Conservation (phyloP, 2,888 invertebrate genomes). For the Lasioglossum oenotherae region DNA sequence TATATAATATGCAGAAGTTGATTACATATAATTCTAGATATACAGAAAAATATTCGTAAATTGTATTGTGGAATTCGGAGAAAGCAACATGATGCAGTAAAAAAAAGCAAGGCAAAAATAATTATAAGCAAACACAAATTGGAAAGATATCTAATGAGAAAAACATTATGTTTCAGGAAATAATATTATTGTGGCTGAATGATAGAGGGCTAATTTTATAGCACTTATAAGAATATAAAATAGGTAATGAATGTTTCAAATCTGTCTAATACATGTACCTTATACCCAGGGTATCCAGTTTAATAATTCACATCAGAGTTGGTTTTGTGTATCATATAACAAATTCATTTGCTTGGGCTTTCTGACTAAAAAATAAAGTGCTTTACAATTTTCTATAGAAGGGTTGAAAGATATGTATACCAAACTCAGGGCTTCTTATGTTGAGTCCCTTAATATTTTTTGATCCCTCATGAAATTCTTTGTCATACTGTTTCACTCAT, state of each 20-base stretch:
- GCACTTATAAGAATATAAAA: slow-evolving; percentile 77
- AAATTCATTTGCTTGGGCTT: slow-evolving; percentile 69
- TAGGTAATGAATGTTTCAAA: slow-evolving; percentile 79
- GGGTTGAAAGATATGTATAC: slow-evolving; percentile 41
- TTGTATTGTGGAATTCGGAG: slow-evolving; percentile 66
- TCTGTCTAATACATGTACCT: slow-evolving; percentile 66
- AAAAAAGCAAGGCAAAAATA: slow-evolving; percentile 35
- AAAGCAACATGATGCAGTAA: slow-evolving; percentile 51
- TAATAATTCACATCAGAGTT: slow-evolving; percentile 62
- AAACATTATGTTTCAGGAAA: slow-evolving; percentile 83
- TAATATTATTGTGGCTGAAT: slow-evolving; percentile 81
- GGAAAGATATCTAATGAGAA: slow-evolving; percentile 66
- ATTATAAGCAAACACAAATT: slow-evolving; percentile 59
- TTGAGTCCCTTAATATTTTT: slow-evolving; percentile 28
- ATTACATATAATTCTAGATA: slow-evolving; percentile 17
- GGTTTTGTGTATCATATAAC: slow-evolving; percentile 66
- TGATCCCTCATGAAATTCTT: slow-evolving; percentile 36
- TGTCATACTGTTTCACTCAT: slow-evolving; percentile 33
- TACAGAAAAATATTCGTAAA: background rate
- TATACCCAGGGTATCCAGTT: slow-evolving; percentile 70
- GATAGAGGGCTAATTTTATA: slow-evolving; percentile 80
- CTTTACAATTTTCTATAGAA: slow-evolving; percentile 47
- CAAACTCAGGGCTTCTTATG: slow-evolving; percentile 25
- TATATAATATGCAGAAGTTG: slow-evolving; percentile 32
- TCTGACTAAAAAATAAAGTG: slow-evolving; percentile 57